A percentile compares a stretch with the other conserved stretches of the same genome.
Evolutionary conservation across 2,888 invertebrate genomes (phyloP).

Genomic region (Agrochola macilenta): DNA sequence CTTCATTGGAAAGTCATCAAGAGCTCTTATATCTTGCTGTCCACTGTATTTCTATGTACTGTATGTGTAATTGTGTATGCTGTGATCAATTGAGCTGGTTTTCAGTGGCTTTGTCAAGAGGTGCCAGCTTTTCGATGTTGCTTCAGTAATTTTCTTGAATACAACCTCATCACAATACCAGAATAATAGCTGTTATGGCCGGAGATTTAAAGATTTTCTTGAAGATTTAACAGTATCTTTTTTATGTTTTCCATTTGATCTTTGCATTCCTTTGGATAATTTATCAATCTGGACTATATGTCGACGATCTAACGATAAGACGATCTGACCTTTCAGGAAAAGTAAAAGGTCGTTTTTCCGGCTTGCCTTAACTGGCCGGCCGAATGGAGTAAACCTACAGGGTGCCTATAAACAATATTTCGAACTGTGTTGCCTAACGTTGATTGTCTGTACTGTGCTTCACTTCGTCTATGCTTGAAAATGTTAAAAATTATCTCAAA

Average conservation of each 20-base stretch:
- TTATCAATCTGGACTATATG: neutral
- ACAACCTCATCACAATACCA: neutral
- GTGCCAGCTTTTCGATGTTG: neutral
- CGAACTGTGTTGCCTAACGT: no score
- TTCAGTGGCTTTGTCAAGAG: neutral
- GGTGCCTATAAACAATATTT: neutral
- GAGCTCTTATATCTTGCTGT: no score
- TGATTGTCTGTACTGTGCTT: neutral
- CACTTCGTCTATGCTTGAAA: neutral
- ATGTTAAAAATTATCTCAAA: neutral
- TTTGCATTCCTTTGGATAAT: neutral
- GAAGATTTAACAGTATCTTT: neutral
- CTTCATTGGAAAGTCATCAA: neutral
- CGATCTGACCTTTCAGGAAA: neutral
- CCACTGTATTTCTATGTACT: neutral
- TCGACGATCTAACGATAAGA: no score
- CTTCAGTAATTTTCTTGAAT: conserved; percentile 7
- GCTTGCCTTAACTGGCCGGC: conserved; percentile 1
- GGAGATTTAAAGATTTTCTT: conserved; percentile 12
- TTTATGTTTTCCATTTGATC: neutral
- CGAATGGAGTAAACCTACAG: neutral
- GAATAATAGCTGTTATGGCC: neutral
- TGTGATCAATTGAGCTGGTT: neutral
- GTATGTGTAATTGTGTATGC: neutral
- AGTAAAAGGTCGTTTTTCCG: neutral